Percentiles rank a stretch among this genome's conserved stretches.
Evolutionary conservation across 2,797 vertebrate genomes (phyloP).

Genomic region (Sebastes reedi): DNA sequence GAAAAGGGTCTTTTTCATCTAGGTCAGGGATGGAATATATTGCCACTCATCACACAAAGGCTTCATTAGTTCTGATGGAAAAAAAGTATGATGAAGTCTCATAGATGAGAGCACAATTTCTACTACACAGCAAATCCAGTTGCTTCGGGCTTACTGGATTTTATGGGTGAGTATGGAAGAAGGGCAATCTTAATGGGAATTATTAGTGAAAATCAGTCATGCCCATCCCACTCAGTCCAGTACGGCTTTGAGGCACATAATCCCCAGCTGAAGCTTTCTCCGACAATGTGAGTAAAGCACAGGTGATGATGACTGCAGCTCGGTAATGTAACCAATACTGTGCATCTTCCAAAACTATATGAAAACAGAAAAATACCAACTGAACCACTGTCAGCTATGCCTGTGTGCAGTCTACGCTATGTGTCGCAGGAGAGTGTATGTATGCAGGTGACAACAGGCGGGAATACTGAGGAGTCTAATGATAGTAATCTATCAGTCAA

Average conservation of each 20-base stretch:
- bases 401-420: not conserved
- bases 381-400: not conserved
- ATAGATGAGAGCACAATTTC: slow-evolving; percentile 1
- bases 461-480: slow-evolving; percentile 1
- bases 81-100: not conserved
- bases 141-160: slow-evolving; percentile 8
- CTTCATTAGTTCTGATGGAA: not conserved
- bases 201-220: slow-evolving; percentile 21
- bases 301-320: not conserved
- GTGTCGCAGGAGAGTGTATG: not conserved
- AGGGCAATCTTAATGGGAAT: slow-evolving; percentile 4
- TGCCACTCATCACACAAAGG: not conserved
- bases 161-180: not conserved
- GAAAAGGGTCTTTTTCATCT: not conserved
- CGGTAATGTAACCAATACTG: not conserved
- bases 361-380: not conserved
- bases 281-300: not conserved
- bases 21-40: not conserved
- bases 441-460: not conserved
- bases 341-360: not conserved
- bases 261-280: not conserved
- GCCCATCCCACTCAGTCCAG: not conserved
- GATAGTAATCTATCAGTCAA: slow-evolving; percentile 38
- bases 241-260: slow-evolving; percentile 3
- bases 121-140: slow-evolving; percentile 10